Evolutionary conservation across 2,797 vertebrate species (phyloP).

Genomic region (Melopsittacus undulatus): DNA sequence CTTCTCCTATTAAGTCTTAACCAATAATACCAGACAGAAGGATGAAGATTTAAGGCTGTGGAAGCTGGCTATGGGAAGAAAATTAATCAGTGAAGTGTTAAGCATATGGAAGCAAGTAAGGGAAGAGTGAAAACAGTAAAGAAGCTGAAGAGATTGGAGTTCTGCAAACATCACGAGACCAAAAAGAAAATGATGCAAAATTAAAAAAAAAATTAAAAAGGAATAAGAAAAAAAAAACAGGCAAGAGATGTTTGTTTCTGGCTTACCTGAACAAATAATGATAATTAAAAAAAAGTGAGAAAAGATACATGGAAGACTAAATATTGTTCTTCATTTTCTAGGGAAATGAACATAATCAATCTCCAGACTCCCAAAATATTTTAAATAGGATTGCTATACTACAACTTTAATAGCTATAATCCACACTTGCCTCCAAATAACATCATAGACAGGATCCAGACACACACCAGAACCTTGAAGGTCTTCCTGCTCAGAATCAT

Average conservation of each 20-base stretch:
- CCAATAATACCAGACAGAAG: neutral
- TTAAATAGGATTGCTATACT: neutral
- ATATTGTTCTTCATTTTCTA: neutral
- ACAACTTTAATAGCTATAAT: neutral
- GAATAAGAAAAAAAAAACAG: fast-evolving
- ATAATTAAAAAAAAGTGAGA: neutral
- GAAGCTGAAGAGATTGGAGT: neutral
- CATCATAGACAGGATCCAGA: constrained; percentile 98
- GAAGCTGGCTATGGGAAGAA: neutral
- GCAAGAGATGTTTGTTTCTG: neutral
- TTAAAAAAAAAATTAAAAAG: fast-evolving
- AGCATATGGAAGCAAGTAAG: neutral
- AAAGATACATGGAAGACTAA: neutral
- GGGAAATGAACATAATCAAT: neutral
- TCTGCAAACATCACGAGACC: neutral
- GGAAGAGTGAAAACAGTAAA: neutral
- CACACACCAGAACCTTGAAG: constrained; percentile 97
- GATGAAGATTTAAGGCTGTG: neutral
- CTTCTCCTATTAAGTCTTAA: neutral
- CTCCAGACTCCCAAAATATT: neutral
- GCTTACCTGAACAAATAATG: neutral
- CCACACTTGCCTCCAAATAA: constrained; percentile 93
- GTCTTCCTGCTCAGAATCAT: constrained; percentile 98
- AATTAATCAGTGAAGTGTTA: neutral
- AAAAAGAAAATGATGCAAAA: neutral